Evolutionary conservation across 2,888 invertebrate species (phyloP).

Genomic region (Polymixis flavicincta): DNA sequence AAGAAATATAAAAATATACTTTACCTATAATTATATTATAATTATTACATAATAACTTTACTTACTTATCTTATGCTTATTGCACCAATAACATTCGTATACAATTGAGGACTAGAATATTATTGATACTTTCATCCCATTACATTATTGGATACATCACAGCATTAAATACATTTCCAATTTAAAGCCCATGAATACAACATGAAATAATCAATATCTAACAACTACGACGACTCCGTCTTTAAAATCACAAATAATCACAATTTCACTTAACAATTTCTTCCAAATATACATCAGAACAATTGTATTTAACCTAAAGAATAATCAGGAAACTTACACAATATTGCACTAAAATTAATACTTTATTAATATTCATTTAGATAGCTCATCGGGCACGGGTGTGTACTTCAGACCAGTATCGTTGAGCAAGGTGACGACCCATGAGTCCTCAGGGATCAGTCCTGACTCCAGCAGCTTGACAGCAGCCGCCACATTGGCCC

Average conservation of each 20-base stretch:
- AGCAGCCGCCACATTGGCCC: constrained; percentile 86
- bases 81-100: constrained; percentile 3
- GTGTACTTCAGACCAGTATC: constrained; percentile 86
- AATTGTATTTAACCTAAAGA: constrained; percentile 9
- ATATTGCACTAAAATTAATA: not conserved
- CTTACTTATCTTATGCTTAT: constrained; percentile 18
- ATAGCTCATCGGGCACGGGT: constrained; percentile 77
- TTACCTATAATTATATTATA: not conserved
- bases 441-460: constrained; percentile 80
- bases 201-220: constrained; percentile 18
- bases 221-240: not conserved
- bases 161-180: constrained; percentile 6
- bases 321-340: not conserved
- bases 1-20: constrained; percentile 23
- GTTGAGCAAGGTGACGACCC: constrained; percentile 84
- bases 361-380: constrained; percentile 50
- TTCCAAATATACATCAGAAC: constrained; percentile 1
- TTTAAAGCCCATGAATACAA: constrained; percentile 25
- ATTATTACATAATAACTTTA: constrained; percentile 1
- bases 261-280: constrained; percentile 4
- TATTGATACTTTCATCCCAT: constrained; percentile 10
- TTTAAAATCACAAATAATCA: constrained; percentile 33
- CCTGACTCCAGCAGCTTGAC: constrained; percentile 84
- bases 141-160: not conserved
- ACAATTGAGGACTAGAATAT: constrained; percentile 11